These are phyloP conservation scores for Muntiacus reevesi DNA, from an alignment of 2,113 vertebrate genomes.

Conservation along the genomic window DNA sequence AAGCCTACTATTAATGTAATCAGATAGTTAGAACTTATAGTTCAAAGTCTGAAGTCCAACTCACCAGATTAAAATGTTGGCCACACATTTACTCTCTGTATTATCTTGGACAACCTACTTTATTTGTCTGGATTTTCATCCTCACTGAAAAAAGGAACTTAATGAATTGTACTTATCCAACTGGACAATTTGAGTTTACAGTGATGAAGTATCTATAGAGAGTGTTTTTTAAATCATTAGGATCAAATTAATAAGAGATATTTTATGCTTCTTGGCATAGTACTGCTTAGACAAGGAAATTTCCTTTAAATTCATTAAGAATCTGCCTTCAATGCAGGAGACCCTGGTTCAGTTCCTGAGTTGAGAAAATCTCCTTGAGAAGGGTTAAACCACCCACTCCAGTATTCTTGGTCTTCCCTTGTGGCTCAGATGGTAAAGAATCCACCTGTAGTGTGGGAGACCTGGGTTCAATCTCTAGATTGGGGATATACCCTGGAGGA, in stretches of 20 bases:
- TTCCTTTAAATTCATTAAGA: neutral
- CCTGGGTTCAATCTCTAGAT: neutral
- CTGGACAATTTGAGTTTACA: neutral
- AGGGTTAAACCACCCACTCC: neutral
- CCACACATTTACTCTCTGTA: neutral
- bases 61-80: neutral
- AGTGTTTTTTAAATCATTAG: neutral
- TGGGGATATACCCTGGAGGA: neutral
- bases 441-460: neutral
- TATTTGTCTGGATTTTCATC: neutral
- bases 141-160: neutral
- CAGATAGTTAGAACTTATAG: neutral
- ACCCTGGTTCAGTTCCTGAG: neutral
- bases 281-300: neutral
- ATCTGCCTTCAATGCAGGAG: neutral
- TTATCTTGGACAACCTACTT: neutral
- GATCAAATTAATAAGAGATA: neutral
- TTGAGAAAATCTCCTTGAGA: neutral
- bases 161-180: neutral
- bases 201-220: neutral
- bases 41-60: neutral
- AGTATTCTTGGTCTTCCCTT: neutral
- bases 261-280: neutral
- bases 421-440: neutral
- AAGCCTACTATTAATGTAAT: neutral